phyloP scores from a whole-genome alignment of 2,888 invertebrate genomes.

The Drosophila siamana region DNA sequence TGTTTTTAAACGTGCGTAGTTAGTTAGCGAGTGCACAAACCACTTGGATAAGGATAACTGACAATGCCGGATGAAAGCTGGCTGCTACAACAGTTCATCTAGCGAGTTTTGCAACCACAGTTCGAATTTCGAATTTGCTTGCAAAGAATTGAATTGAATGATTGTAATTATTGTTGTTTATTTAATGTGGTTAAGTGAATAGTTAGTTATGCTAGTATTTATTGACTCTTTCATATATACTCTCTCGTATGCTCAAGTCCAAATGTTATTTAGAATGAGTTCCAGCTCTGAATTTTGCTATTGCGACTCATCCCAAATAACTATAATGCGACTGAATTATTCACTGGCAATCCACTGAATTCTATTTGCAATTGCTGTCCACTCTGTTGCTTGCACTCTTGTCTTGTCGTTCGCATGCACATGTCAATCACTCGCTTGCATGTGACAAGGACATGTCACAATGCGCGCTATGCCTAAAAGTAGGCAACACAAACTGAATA shows the following conservation, averaged over 20 bases:
- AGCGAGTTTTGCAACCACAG: background rate
- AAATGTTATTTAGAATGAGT: no score
- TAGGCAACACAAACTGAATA: conserved; percentile 21
- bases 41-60: conserved; percentile 9
- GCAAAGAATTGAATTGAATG: no score
- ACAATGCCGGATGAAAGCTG: conserved; percentile 22
- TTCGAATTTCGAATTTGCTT: background rate
- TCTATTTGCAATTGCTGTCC: background rate
- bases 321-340: background rate
- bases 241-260: no score
- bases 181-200: no score
- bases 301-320: no score
- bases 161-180: no score
- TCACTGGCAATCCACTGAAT: background rate
- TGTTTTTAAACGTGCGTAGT: background rate
- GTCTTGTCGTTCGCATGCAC: background rate
- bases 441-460: conserved; percentile 1
- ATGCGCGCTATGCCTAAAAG: conserved; percentile 20
- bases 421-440: conserved; percentile 2
- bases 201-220: no score
- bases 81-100: background rate
- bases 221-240: no score
- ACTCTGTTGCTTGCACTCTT: background rate
- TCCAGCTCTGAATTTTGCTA: no score
- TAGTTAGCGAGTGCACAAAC: conserved; percentile 28